Conservation (phyloP, 2,797 vertebrate species). For the Tolypeutes matacus region DNA sequence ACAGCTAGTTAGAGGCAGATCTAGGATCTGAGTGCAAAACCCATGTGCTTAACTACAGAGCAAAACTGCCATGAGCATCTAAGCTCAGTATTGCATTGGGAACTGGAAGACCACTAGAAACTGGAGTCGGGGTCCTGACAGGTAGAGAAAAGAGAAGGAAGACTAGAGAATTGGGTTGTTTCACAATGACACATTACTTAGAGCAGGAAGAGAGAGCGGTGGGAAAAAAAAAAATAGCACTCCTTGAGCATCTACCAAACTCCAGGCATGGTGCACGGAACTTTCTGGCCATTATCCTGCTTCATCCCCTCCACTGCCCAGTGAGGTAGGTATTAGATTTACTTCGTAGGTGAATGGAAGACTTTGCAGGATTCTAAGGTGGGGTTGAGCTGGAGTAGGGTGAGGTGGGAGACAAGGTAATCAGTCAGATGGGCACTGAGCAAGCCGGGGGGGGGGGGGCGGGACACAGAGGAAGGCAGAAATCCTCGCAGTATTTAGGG, state of each 20-base stretch:
- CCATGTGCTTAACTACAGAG: not conserved
- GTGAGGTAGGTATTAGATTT: too few species aligned
- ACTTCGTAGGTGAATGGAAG: not conserved
- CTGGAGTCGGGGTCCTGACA: fast-evolving
- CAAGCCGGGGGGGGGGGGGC: not conserved
- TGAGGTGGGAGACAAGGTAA: not conserved
- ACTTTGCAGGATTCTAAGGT: not conserved
- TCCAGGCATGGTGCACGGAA: fast-evolving
- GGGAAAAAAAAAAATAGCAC: not conserved
- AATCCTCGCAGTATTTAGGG: not conserved
- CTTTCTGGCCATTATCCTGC: not conserved
- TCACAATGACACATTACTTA: not conserved
- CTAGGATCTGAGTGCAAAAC: not conserved
- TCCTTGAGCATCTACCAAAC: not conserved
- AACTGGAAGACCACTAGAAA: not conserved
- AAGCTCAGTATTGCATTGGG: not conserved
- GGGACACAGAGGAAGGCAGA: not conserved
- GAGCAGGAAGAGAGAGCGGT: not conserved
- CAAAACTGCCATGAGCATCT: not conserved
- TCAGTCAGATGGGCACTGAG: not conserved
- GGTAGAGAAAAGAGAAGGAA: not conserved
- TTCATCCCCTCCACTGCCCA: not conserved
- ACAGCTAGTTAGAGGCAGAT: not conserved
- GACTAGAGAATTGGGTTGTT: not conserved
- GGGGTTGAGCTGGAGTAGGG: not conserved